These are phyloP conservation scores for Lagodon rhomboides DNA, from an alignment of 2,797 vertebrate species.

Conservation along the genomic window DNA sequence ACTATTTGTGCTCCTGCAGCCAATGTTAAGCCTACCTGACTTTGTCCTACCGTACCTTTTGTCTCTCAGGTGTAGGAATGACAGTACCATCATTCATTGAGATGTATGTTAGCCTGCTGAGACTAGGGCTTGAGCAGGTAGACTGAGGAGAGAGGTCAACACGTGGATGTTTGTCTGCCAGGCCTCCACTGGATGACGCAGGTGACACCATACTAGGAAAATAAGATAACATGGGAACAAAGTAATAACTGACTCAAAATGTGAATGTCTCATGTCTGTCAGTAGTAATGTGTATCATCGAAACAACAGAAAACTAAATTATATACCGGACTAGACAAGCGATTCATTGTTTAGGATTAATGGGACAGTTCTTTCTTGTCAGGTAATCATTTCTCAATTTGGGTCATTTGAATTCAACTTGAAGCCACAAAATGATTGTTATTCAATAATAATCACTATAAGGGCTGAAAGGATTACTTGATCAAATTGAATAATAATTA, in stretches of 20 bases:
- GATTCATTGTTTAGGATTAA: neutral
- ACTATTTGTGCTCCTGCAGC: no score
- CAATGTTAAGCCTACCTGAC: neutral
- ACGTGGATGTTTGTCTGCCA: constrained; percentile 61
- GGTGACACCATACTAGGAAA: constrained; percentile 76
- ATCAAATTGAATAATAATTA: no score
- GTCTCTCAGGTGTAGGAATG: constrained; percentile 70
- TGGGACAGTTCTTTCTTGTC: neutral
- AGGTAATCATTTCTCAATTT: neutral
- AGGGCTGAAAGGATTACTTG: no score
- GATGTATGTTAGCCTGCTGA: constrained; percentile 93
- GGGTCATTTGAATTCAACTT: neutral
- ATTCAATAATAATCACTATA: neutral
- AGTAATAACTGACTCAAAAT: neutral
- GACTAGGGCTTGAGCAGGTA: constrained; percentile 84
- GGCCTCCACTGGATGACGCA: constrained; percentile 41
- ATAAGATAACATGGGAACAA: neutral
- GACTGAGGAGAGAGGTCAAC: constrained; percentile 81
- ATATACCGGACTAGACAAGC: neutral
- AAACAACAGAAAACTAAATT: neutral
- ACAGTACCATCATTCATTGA: constrained; percentile 87
- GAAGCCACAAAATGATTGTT: neutral
- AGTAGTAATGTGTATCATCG: neutral
- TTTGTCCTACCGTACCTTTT: constrained; percentile 78
- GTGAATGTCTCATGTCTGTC: neutral